Conservation (phyloP, 1,140 invertebrate species). For the Littorina saxatilis region DNA sequence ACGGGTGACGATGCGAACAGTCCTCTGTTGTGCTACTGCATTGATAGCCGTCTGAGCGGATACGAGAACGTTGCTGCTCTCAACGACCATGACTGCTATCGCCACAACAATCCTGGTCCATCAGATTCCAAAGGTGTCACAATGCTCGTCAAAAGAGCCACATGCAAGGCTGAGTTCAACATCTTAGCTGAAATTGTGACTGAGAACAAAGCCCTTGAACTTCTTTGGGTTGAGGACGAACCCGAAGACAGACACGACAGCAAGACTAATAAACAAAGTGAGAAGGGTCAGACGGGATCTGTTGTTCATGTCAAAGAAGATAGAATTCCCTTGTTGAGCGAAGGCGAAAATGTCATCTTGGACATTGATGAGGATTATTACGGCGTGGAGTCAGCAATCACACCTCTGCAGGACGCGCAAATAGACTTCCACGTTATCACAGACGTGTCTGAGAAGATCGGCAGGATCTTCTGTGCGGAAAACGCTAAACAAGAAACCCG, state of each 20-base stretch:
- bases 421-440: background rate
- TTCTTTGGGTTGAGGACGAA: slow-evolving; percentile 10
- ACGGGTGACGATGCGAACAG: too few relatives aligned
- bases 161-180: background rate
- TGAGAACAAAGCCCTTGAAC: slow-evolving; percentile 41
- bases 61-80: too few relatives aligned
- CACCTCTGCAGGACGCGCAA: slow-evolving; percentile 41
- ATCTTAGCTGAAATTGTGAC: slow-evolving; percentile 35
- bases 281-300: background rate
- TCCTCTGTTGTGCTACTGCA: background rate
- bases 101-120: background rate
- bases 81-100: background rate
- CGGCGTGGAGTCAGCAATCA: slow-evolving; percentile 57
- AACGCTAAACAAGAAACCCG: slow-evolving; percentile 10
- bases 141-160: background rate
- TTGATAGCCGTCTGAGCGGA: background rate
- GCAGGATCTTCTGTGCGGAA: slow-evolving; percentile 17
- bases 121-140: background rate
- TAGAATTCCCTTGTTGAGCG: slow-evolving; percentile 9
- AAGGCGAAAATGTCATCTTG: slow-evolving; percentile 52
- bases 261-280: background rate
- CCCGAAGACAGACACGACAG: slow-evolving; percentile 24
- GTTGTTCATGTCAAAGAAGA: background rate
- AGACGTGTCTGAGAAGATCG: background rate
- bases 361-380: slow-evolving; percentile 71